These are phyloP conservation scores for Parthenolecanium corni DNA, from an alignment of 2,888 invertebrate genomes.

Conservation along the genomic window DNA sequence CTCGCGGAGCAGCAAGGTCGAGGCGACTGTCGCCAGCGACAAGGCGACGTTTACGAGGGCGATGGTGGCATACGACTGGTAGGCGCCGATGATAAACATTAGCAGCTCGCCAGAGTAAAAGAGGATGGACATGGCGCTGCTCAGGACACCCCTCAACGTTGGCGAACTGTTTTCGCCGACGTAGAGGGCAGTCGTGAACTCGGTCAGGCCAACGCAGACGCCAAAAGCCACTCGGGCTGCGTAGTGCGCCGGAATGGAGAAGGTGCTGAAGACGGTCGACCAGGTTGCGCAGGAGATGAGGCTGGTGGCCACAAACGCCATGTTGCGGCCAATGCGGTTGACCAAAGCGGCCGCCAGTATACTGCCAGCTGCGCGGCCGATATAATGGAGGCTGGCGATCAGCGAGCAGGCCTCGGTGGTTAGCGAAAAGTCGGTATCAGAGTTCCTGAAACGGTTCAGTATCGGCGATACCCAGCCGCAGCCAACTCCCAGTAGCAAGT, in stretches of 20 bases:
- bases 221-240: constrained; percentile 32
- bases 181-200: constrained; percentile 32
- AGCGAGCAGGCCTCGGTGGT: background rate
- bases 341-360: background rate
- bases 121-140: constrained; percentile 31
- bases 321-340: constrained; percentile 3
- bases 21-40: constrained; percentile 19
- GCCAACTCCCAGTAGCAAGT: no score
- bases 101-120: constrained; percentile 32
- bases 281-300: background rate
- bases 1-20: constrained; percentile 31
- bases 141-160: constrained; percentile 31
- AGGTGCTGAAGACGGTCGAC: background rate
- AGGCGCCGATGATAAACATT: constrained; percentile 32
- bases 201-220: constrained; percentile 32
- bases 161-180: constrained; percentile 33
- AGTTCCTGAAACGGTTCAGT: background rate
- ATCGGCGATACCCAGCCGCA: background rate
- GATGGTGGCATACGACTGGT: constrained; percentile 31
- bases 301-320: background rate
- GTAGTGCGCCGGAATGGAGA: constrained; percentile 24
- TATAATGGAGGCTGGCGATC: constrained; percentile 1
- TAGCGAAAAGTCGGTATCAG: background rate
- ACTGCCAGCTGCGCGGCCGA: background rate
- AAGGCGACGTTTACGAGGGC: constrained; percentile 30